Evolutionary conservation across 2,888 invertebrate genomes (phyloP).

Genomic region (Leptodirus hochenwartii): DNA sequence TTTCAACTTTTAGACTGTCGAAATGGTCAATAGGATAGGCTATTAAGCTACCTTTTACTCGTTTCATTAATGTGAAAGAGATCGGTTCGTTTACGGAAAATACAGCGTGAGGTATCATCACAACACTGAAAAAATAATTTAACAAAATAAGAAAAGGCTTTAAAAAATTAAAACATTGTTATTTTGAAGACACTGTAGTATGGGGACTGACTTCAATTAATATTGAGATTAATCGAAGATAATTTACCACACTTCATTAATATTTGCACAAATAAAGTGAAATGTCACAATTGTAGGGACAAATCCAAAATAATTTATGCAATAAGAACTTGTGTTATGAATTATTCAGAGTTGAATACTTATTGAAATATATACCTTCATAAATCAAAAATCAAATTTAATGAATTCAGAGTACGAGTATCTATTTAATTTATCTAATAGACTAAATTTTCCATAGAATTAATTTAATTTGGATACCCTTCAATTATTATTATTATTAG

Average conservation of each 20-base stretch:
- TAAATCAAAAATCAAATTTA: neutral
- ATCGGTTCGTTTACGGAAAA: slow-evolving; percentile 46
- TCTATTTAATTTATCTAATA: no score
- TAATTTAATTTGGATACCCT: no score
- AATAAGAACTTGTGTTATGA: neutral
- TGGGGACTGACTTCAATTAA: slow-evolving; percentile 24
- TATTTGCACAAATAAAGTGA: slow-evolving; percentile 18
- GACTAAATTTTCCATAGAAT: no score
- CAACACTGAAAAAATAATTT: slow-evolving; percentile 36
- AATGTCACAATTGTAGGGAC: slow-evolving; percentile 9
- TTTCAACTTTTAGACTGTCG: slow-evolving; percentile 17
- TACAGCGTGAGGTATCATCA: slow-evolving; percentile 32
- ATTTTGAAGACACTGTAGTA: slow-evolving; percentile 17
- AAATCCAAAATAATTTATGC: slow-evolving; percentile 7
- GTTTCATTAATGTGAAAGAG: slow-evolving; percentile 62
- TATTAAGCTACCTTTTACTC: slow-evolving; percentile 34
- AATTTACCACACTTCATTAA: slow-evolving; percentile 22
- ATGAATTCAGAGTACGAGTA: slow-evolving; percentile 1
- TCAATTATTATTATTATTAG: no score
- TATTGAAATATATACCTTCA: neutral
- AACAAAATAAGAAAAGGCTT: no score
- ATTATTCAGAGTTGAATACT: neutral
- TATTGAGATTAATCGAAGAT: slow-evolving; percentile 18
- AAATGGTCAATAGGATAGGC: slow-evolving; percentile 32
- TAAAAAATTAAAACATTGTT: slow-evolving; percentile 2